phyloP scores from a whole-genome alignment of 2,797 vertebrate genomes.

The Apodemus agrarius region DNA sequence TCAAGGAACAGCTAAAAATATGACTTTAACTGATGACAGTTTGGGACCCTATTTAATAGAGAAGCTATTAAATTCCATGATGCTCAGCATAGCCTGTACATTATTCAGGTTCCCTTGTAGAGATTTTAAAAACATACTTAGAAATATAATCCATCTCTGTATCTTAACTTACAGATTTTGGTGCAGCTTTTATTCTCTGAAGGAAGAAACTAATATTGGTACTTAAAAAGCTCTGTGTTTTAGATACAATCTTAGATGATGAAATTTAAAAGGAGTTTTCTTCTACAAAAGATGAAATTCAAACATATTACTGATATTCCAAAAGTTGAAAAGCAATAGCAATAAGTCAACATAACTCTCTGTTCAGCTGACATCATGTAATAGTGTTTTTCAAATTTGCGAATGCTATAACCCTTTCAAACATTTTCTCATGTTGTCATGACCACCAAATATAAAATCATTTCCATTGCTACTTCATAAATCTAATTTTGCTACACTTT shows the following conservation, averaged over 20 bases:
- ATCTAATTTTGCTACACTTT: neutral
- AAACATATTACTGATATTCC: neutral
- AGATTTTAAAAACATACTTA: neutral
- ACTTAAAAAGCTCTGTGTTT: conserved; percentile 58
- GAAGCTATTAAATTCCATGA: neutral
- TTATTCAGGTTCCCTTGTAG: neutral
- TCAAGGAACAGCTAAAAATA: neutral
- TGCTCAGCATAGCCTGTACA: neutral
- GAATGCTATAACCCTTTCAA: neutral
- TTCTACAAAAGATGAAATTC: neutral
- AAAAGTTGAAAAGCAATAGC: neutral
- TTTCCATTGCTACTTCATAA: neutral
- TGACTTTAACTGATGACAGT: neutral
- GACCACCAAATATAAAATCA: neutral
- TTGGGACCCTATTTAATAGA: neutral
- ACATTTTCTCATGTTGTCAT: neutral
- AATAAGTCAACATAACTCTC: neutral
- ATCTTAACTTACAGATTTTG: neutral
- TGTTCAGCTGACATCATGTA: neutral
- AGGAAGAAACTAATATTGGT: conserved; percentile 42
- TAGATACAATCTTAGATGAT: conserved; percentile 23
- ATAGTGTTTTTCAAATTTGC: neutral
- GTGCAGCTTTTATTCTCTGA: neutral
- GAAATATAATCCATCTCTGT: neutral
- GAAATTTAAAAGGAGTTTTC: conserved; percentile 39